These are phyloP conservation scores for Lepas anatifera DNA, from an alignment of 2,888 invertebrate genomes.

Conservation along the genomic window DNA sequence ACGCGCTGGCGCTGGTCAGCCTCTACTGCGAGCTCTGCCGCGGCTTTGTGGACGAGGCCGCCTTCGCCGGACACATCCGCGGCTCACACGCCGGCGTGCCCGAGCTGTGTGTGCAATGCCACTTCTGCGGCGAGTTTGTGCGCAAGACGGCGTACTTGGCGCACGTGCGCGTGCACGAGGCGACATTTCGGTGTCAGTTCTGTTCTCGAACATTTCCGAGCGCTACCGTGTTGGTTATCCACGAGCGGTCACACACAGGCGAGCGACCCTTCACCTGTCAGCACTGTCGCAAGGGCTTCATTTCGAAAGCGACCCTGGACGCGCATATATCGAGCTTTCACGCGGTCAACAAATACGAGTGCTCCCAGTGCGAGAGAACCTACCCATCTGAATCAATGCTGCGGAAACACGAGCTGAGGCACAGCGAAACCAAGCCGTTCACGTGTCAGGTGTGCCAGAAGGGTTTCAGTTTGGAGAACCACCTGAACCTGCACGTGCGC, in stretches of 20 bases:
- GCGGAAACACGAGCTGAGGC: neutral
- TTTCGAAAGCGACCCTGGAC: neutral
- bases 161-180: neutral
- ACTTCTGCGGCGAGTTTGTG: neutral
- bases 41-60: neutral
- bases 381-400: neutral
- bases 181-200: neutral
- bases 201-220: constrained; percentile 6
- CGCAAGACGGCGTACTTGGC: neutral
- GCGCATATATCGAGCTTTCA: neutral
- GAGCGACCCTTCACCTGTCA: constrained; percentile 17
- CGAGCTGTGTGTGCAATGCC: constrained; percentile 2
- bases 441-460: neutral
- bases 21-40: constrained; percentile 9
- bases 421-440: neutral
- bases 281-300: neutral
- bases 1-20: neutral
- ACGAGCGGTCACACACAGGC: constrained; percentile 17
- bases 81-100: neutral
- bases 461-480: neutral
- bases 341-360: neutral
- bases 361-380: neutral
- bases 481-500: constrained; percentile 7
- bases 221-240: neutral
- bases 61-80: neutral